A percentile compares a stretch with the other conserved stretches of the same genome.
Evolutionary conservation across 2,888 invertebrate genomes (phyloP).

Genomic region (Cosmia pyralina): DNA sequence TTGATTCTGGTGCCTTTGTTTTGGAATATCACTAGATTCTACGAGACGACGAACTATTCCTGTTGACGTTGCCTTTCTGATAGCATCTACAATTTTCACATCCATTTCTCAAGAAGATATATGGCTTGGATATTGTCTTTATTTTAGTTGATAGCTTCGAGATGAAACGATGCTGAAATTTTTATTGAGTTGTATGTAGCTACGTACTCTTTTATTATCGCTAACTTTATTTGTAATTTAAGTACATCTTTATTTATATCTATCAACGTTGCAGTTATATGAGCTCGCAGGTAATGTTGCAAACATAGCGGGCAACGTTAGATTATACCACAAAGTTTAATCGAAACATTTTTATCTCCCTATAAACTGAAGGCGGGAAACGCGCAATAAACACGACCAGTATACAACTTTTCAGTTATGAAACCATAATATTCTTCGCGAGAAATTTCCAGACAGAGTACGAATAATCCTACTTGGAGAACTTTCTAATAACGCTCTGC

Average conservation of each 20-base stretch:
- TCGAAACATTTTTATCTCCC: slow-evolving; percentile 62
- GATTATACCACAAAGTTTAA: slow-evolving; percentile 54
- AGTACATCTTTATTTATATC: neutral
- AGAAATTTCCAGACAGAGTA: slow-evolving; percentile 71
- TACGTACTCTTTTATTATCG: too few species aligned
- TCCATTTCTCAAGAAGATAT: slow-evolving; percentile 72
- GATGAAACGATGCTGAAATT: slow-evolving; percentile 42
- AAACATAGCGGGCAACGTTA: neutral
- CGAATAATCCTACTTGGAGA: slow-evolving; percentile 80
- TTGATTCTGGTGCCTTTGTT: slow-evolving; percentile 66
- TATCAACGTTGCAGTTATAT: slow-evolving; percentile 12
- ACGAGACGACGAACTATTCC: slow-evolving; percentile 60
- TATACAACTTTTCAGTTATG: slow-evolving; percentile 69
- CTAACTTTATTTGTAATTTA: neutral
- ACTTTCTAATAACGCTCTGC: slow-evolving; percentile 84
- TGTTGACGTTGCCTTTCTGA: slow-evolving; percentile 63
- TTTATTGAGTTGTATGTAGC: slow-evolving; percentile 21
- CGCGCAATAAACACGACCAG: slow-evolving; percentile 60
- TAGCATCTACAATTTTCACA: slow-evolving; percentile 62
- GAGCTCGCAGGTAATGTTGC: slow-evolving; percentile 10
- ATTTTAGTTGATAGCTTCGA: slow-evolving; percentile 58
- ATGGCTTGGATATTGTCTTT: slow-evolving; percentile 59
- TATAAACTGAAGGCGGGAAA: slow-evolving; percentile 56
- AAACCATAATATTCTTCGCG: slow-evolving; percentile 74
- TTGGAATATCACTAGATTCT: slow-evolving; percentile 64